Base-by-base conservation (phyloP, 35 echinoderm and acorn worm species). In the Hemicentrotus pulcherrimus region DNA sequence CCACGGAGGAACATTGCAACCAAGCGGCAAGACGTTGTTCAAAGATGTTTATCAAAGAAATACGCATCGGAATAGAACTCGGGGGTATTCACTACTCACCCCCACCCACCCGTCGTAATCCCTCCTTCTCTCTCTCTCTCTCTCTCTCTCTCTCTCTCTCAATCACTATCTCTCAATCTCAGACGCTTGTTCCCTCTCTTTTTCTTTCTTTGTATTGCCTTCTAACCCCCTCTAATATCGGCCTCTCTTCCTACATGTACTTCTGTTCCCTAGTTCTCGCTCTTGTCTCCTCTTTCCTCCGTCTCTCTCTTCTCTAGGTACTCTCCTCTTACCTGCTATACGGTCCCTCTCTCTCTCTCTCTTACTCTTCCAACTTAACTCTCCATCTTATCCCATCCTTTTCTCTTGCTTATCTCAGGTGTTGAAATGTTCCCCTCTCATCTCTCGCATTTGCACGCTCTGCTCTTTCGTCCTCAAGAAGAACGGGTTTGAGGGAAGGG, bases 1-100 rank as follows among this genome's bases (percentile, higher is more conserved):
- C 88, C 88, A 90, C 19, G 88, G 88, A 33, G 32, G 88, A 33
- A 90, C 32, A 90, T 45, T 90, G 88, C 88, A 90, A 47, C 31
- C 19, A 32, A 47, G 46, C 46, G 46, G 9, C 14, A 90, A 33
- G 88, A 33, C 46, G 88, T 45, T 90, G 32, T 47, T 47, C 32
- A 33, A 90, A 45, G 46, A 90, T 90, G 88, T 47, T 45, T 90
- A 47, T 47, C 88, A 47, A 90, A 90, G 88, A 33, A 45, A 90
- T 47, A 47, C 32, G 32, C 15, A 47, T 45, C 88, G 88, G 19
- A 90, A 78, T 78, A n/a, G 65, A 78, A 78, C 24, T 78, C 65
- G 19, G 0, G 65, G 19, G 65, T 78, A 78, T 78, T 28, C 6
- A n/a, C 19, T 8, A 28, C 19, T 5, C 28, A 15, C 19, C 65